phyloP scores from a whole-genome alignment of 1,140 invertebrate species.

The Pinna nobilis region DNA sequence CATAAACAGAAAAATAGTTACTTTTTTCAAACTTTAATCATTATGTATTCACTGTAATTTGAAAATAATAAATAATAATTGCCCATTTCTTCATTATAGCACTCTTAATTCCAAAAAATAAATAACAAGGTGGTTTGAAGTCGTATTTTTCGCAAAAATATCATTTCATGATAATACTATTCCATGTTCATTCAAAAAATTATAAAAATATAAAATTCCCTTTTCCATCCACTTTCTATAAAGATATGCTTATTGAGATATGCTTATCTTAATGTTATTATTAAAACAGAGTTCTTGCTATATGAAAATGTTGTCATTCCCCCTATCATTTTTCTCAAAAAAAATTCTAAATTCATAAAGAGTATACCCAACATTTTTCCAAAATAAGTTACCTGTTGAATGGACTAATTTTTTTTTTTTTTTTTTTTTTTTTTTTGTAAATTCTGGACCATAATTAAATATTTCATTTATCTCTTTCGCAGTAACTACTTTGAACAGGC shows the following conservation, averaged over 20 bases:
- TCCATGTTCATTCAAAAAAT: slow-evolving; percentile 2
- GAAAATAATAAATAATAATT: not conserved
- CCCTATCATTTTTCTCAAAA: not conserved
- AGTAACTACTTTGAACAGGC: not conserved
- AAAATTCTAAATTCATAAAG: not conserved
- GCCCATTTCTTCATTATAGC: slow-evolving; percentile 4
- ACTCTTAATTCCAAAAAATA: slow-evolving; percentile 8
- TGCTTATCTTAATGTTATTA: not conserved
- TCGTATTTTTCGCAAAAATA: slow-evolving; percentile 4
- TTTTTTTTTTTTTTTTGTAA: no score
- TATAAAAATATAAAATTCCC: no score
- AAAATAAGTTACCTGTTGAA: not conserved
- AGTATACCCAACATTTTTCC: not conserved
- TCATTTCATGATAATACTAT: not conserved
- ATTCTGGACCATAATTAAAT: not conserved
- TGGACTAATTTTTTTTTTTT: not conserved
- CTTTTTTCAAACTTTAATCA: not conserved
- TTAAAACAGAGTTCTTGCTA: not conserved
- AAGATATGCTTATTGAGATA: not conserved
- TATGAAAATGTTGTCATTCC: not conserved
- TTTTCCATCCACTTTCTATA: not conserved
- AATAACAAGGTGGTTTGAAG: not conserved
- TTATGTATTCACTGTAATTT: not conserved
- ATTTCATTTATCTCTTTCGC: not conserved
- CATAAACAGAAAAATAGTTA: not conserved